These are phyloP conservation scores for Caenorhabditis sp. DNA, from an alignment of 2,888 invertebrate genomes.

Conservation along the genomic window DNA sequence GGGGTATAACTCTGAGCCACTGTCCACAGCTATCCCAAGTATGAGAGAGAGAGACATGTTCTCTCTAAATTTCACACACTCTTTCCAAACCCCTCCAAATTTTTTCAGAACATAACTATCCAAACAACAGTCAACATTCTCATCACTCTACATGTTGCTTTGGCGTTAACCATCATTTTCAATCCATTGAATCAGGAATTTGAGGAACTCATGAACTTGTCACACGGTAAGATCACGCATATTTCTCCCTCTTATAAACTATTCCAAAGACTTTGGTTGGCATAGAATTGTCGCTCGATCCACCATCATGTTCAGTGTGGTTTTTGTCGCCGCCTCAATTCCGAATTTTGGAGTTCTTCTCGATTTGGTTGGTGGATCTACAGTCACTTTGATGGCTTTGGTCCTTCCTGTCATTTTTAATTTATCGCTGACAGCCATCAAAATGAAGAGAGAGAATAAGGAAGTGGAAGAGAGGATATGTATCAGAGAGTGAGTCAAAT, in stretches of 20 bases:
- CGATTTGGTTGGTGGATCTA: conserved; percentile 61
- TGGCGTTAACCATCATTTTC: conserved; percentile 63
- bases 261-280: conserved; percentile 42
- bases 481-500: conserved; percentile 51
- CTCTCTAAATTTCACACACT: too few relatives aligned
- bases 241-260: background rate
- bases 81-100: too few relatives aligned
- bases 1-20: too few relatives aligned
- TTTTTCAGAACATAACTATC: conserved; percentile 47
- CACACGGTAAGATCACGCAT: conserved; percentile 53
- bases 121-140: conserved; percentile 60
- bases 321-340: conserved; percentile 61
- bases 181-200: conserved; percentile 65
- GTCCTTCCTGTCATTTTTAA: conserved; percentile 65
- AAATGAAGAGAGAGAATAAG: conserved; percentile 44
- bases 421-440: conserved; percentile 50
- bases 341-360: conserved; percentile 66
- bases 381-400: conserved; percentile 65
- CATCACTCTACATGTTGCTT: conserved; percentile 62
- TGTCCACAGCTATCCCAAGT: too few relatives aligned
- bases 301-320: conserved; percentile 58
- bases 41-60: too few relatives aligned
- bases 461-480: conserved; percentile 37
- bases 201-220: conserved; percentile 58
- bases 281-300: conserved; percentile 54